Evolutionary conservation across 2,797 vertebrate genomes (phyloP).

Genomic region (Acomys russatus): DNA sequence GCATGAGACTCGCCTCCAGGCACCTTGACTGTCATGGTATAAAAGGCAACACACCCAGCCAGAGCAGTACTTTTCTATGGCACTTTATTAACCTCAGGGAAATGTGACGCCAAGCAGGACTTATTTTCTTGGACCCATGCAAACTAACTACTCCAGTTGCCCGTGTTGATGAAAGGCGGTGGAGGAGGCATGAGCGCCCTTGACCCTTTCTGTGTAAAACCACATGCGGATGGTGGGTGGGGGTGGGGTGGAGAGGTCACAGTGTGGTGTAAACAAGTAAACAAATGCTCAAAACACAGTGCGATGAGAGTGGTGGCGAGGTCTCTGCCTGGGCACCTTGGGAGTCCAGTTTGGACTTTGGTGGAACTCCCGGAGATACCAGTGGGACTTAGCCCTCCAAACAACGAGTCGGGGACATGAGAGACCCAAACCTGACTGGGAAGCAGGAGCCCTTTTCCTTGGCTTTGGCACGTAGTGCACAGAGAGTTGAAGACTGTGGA

Average conservation of each 20-base stretch:
- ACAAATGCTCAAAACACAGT: background rate
- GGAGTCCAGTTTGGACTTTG: background rate
- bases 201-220: background rate
- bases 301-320: background rate
- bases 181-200: background rate
- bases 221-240: background rate
- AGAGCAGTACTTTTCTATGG: conserved; percentile 9
- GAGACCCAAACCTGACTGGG: background rate
- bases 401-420: background rate
- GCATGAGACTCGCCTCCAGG: background rate
- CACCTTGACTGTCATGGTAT: background rate
- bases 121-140: background rate
- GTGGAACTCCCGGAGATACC: background rate
- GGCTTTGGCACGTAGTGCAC: background rate
- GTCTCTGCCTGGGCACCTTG: background rate
- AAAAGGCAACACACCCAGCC: background rate
- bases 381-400: background rate
- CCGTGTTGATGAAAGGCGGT: background rate
- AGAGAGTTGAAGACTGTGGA: background rate
- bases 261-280: background rate
- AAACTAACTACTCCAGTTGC: background rate
- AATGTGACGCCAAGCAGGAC: background rate
- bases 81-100: conserved; percentile 28
- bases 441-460: background rate
- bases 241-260: background rate